Base-by-base conservation (phyloP, 64 coral and sea anemone species). In the Montipora sp. region DNA sequence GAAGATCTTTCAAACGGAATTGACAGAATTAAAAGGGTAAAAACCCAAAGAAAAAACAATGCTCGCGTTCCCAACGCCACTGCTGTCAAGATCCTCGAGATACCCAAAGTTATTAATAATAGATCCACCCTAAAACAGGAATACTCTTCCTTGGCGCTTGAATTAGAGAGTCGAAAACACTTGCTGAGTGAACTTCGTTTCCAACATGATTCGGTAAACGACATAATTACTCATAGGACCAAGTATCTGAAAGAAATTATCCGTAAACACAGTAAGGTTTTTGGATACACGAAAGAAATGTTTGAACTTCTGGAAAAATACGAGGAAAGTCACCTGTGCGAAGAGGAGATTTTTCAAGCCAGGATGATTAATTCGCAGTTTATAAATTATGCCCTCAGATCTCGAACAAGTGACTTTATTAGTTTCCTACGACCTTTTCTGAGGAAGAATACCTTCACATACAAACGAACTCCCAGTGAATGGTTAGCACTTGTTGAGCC, bases 401-500 rank as follows among this genome's bases (percentile, higher is more conserved):
- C 23, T 61, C 20, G 8, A 16, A 12, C 13, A 21, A 57, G 9
- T 43, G 79, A 82, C 53, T 4, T 45, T 13, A 13, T 63, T 6
- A 43, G 22, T 61, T 5, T 82, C 0, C 5, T 10, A 7, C 79
- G 55, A 14, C 5, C 0, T 61, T 5, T 0, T 21, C 21, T 47
- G 0, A 1, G 8, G 8, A 16, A 61, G 43, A n/a, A 44, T 82
- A 36, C 27, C 27, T 36, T 63, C 27, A 8, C 27, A 36, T 82
- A 22, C 3, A 60, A 82, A 82, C 9, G 79, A 82, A 60, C 63
- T 5, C 79, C 79, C 2, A 11, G 1, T 5, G 53, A 82, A 43
- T 82, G 79, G 79, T 43, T 6, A 61, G 0, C 10, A 2, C 0
- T 11, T 3, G 3, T n/a, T 0, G 0, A 58, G 1, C 3, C 0